Conservation (phyloP, 2,113 vertebrate genomes). For the Mohoua ochrocephala region DNA sequence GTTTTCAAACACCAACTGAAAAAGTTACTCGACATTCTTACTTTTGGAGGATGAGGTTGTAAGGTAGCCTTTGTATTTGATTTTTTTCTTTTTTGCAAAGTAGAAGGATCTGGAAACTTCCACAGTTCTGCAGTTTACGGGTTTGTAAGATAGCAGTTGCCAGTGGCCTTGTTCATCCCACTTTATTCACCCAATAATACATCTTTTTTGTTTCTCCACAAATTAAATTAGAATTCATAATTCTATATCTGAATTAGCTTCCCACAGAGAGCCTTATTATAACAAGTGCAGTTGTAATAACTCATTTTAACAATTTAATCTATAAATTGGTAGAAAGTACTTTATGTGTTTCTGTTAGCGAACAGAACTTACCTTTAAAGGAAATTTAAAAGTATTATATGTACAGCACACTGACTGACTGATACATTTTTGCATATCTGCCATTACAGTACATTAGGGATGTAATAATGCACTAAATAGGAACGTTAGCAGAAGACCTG, state of each 20-base stretch:
- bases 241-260: conserved; percentile 45
- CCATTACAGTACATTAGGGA: not conserved
- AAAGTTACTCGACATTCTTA: not conserved
- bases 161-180: not conserved
- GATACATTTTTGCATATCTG: not conserved
- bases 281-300: conserved; percentile 31
- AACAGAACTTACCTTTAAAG: conserved; percentile 5
- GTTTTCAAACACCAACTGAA: not conserved
- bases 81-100: not conserved
- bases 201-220: conserved; percentile 25
- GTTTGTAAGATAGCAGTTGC: not conserved
- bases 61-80: not conserved
- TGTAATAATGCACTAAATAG: not conserved
- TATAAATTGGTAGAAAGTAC: conserved; percentile 21
- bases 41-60: not conserved
- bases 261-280: conserved; percentile 40
- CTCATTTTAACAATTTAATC: conserved; percentile 24
- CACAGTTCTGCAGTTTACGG: not conserved
- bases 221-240: conserved; percentile 63
- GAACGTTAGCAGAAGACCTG: not conserved
- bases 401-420: not conserved
- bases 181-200: not conserved
- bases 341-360: not conserved
- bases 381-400: not conserved
- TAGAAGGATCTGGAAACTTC: not conserved